A percentile compares a stretch with the other conserved stretches of the same genome.
phyloP scores from a whole-genome alignment of 35 echinoderm and acorn worm species.

The Lytechinus pictus region DNA sequence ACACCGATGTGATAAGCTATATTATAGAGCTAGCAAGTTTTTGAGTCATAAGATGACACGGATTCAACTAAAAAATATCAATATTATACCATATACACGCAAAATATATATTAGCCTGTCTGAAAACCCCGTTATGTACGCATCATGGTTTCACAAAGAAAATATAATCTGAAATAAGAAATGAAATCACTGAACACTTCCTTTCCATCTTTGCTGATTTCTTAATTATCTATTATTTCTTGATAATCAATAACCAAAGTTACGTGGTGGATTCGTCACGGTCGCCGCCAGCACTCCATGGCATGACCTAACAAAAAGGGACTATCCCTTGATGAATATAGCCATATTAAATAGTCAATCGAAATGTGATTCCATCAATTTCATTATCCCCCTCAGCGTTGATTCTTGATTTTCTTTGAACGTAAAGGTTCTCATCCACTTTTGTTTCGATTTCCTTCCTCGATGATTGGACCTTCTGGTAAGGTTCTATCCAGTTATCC shows the following conservation, averaged over 20 bases:
- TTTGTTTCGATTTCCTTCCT: too few species aligned
- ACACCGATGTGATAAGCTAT: too few species aligned
- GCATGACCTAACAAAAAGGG: not conserved
- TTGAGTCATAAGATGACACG: too few species aligned
- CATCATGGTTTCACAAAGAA: too few species aligned
- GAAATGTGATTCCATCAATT: not conserved
- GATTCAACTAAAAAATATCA: too few species aligned
- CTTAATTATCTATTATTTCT: not conserved
- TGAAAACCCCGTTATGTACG: too few species aligned
- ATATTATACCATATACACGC: too few species aligned
- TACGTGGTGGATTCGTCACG: not conserved
- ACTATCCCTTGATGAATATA: not conserved
- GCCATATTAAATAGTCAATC: not conserved
- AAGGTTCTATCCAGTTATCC: not conserved
- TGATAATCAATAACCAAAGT: not conserved
- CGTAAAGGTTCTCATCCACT: not conserved
- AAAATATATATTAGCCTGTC: too few species aligned
- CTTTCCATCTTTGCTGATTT: not conserved
- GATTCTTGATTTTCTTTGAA: not conserved
- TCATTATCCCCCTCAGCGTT: not conserved
- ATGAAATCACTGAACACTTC: not conserved
- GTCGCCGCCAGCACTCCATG: not conserved
- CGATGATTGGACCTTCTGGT: too few species aligned
- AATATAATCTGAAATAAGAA: too few species aligned
- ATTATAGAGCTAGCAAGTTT: too few species aligned